Conservation (phyloP, 2,888 invertebrate genomes). For the Adelphocoris suturalis region DNA sequence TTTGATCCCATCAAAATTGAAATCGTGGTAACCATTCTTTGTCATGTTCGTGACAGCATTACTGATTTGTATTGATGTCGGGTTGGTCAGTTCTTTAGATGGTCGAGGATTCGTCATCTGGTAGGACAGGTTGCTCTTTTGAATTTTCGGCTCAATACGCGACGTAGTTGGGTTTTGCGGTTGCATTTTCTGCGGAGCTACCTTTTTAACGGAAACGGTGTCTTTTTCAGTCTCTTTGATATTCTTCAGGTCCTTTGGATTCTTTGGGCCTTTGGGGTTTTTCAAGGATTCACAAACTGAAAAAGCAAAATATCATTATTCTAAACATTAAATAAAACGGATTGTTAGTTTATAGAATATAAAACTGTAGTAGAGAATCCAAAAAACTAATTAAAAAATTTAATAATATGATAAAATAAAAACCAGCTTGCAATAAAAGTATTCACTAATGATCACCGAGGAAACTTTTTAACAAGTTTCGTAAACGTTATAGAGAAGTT, state of each 20-base stretch:
- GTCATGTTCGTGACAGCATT: constrained; percentile 76
- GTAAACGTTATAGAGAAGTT: too few relatives aligned
- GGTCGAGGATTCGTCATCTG: constrained; percentile 64
- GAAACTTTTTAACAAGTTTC: too few relatives aligned
- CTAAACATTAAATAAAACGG: too few relatives aligned
- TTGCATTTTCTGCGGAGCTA: not conserved
- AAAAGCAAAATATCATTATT: not conserved
- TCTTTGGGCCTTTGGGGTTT: constrained; percentile 59
- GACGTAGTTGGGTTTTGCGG: not conserved
- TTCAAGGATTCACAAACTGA: constrained; percentile 49
- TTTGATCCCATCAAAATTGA: constrained; percentile 81
- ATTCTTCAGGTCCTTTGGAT: constrained; percentile 50
- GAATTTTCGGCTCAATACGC: not conserved
- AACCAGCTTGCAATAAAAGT: too few relatives aligned
- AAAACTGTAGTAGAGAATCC: too few relatives aligned
- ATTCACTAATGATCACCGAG: too few relatives aligned
- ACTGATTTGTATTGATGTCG: constrained; percentile 77
- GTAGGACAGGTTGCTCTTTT: constrained; percentile 61
- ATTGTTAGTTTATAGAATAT: too few relatives aligned
- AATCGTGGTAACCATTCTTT: constrained; percentile 74
- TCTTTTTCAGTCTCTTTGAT: constrained; percentile 62
- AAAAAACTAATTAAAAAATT: too few relatives aligned
- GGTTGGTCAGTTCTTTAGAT: constrained; percentile 75
- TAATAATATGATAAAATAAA: too few relatives aligned
- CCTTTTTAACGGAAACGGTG: constrained; percentile 12